Evolutionary conservation across 2,113 vertebrate genomes (phyloP).

Genomic region (Phalacrocorax pelagicus): DNA sequence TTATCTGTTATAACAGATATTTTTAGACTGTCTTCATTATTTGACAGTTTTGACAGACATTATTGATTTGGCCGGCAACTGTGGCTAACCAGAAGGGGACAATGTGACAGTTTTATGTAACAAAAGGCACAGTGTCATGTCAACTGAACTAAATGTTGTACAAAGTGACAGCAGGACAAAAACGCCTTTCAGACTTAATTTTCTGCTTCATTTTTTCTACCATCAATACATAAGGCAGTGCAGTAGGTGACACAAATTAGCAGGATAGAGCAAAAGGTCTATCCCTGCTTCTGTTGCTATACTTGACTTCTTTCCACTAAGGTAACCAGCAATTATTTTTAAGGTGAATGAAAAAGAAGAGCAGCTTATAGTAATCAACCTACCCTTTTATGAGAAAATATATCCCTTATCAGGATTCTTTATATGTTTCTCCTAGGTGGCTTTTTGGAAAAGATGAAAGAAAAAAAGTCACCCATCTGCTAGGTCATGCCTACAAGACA

Average conservation of each 20-base stretch:
- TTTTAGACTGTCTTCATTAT: constrained; percentile 72
- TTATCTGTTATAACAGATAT: constrained; percentile 52
- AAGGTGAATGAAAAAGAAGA: constrained; percentile 73
- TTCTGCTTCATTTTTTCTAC: constrained; percentile 84
- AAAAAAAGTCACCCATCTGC: constrained; percentile 79
- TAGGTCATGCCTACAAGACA: constrained; percentile 84
- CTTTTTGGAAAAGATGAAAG: constrained; percentile 80
- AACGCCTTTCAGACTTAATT: constrained; percentile 85
- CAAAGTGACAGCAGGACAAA: constrained; percentile 86
- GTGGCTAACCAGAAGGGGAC: constrained; percentile 81
- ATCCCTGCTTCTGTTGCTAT: constrained; percentile 60
- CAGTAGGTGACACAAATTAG: constrained; percentile 83
- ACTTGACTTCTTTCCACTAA: constrained; percentile 77
- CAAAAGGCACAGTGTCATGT: constrained; percentile 84
- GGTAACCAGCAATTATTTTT: constrained; percentile 74
- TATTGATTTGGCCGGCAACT: constrained; percentile 82
- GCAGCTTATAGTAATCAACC: constrained; percentile 74
- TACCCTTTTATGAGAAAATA: constrained; percentile 78
- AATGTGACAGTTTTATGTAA: constrained; percentile 85
- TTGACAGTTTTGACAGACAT: constrained; percentile 80
- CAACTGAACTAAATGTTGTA: constrained; percentile 82
- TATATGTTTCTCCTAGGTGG: constrained; percentile 78
- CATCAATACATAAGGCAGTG: constrained; percentile 78
- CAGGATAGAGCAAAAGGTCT: constrained; percentile 73
- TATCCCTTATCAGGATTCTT: constrained; percentile 79